These are phyloP conservation scores for Lucilia cuprina DNA, from an alignment of 1,140 invertebrate species.

Conservation along the genomic window DNA sequence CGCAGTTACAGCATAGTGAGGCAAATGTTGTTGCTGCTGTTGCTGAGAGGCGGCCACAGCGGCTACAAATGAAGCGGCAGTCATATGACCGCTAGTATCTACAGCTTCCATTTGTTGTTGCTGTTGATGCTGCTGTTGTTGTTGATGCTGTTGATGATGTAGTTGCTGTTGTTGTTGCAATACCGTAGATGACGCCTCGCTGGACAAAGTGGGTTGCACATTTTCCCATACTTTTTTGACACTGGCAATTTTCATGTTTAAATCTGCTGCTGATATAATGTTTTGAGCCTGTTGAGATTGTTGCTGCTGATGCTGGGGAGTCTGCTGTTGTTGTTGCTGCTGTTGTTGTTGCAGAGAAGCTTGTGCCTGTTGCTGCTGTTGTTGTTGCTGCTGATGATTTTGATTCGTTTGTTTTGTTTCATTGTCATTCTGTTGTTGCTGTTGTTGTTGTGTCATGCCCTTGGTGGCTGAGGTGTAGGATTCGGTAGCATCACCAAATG, in stretches of 20 bases:
- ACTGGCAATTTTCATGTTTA: constrained; percentile 92
- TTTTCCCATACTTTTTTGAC: constrained; percentile 92
- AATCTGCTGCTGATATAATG: constrained; percentile 78
- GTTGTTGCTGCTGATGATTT: constrained; percentile 43
- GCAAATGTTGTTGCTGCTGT: constrained; percentile 56
- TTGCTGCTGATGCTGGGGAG: constrained; percentile 55
- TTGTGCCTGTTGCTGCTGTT: constrained; percentile 44
- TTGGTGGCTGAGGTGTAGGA: constrained; percentile 64
- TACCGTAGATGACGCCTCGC: constrained; percentile 43
- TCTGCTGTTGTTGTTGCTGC: constrained; percentile 51
- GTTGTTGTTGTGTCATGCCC: not conserved
- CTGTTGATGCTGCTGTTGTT: constrained; percentile 58
- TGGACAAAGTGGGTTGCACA: constrained; percentile 65
- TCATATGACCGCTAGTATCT: constrained; percentile 51
- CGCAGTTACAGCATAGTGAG: constrained; percentile 52
- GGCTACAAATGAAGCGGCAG: constrained; percentile 72
- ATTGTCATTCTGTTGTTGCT: constrained; percentile 6
- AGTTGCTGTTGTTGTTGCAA: constrained; percentile 68
- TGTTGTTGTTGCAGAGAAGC: constrained; percentile 45
- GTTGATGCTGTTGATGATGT: constrained; percentile 64
- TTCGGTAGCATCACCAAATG: constrained; percentile 71
- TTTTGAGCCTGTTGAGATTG: constrained; percentile 60
- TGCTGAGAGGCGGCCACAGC: constrained; percentile 65
- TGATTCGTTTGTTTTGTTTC: constrained; percentile 22
- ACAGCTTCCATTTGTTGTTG: constrained; percentile 48